These are phyloP conservation scores for Tinea pellionella DNA, from an alignment of 2,888 invertebrate species.

Conservation along the genomic window DNA sequence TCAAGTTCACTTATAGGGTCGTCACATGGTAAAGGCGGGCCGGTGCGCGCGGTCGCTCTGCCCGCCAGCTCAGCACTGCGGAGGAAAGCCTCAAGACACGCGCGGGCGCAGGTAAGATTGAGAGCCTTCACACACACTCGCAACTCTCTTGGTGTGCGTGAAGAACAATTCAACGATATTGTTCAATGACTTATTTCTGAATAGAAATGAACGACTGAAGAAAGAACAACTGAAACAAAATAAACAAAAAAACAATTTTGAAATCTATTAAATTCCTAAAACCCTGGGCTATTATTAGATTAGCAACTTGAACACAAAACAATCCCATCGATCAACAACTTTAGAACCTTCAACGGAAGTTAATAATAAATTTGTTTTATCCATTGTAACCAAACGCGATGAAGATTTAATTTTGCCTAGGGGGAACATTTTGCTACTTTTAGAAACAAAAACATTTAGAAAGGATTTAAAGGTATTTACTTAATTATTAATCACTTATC, in stretches of 20 bases:
- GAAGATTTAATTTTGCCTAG: not conserved
- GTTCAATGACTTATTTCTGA: not conserved
- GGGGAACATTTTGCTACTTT: not conserved
- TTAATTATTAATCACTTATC: not conserved
- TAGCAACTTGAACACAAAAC: not conserved
- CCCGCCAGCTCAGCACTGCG: conserved; percentile 63
- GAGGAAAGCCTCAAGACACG: conserved; percentile 22
- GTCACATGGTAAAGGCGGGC: conserved; percentile 6
- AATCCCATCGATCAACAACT: conserved; percentile 6
- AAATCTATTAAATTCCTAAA: not conserved
- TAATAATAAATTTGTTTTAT: not conserved
- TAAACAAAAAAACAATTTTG: not conserved
- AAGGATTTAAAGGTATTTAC: not conserved
- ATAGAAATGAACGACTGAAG: no score
- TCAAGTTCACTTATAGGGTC: conserved; percentile 7
- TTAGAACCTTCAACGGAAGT: not conserved
- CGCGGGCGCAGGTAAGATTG: conserved; percentile 43
- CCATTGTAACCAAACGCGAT: conserved; percentile 1
- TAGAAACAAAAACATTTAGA: not conserved
- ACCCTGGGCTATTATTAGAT: not conserved
- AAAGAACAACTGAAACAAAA: no score
- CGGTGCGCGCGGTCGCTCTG: conserved; percentile 37
- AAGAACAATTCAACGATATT: not conserved
- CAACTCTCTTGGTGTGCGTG: not conserved
- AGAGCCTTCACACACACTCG: conserved; percentile 4